phyloP scores from a whole-genome alignment of 2,113 vertebrate genomes.

The Chloropsis hardwickii region DNA sequence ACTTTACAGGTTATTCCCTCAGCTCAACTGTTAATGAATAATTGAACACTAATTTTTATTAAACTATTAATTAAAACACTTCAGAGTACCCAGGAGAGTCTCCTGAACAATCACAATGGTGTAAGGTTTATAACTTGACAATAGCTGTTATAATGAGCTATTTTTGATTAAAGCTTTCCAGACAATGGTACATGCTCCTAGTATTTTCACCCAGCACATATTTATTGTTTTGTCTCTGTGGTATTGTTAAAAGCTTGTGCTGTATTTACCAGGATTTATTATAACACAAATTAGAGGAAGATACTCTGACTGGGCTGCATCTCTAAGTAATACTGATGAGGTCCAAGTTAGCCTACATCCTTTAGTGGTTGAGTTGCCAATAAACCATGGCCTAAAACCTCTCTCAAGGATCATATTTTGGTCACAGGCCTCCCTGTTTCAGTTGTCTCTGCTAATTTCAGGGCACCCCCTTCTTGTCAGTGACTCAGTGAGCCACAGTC shows the following conservation, averaged over 20 bases:
- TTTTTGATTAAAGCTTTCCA: background rate
- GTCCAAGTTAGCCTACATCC: background rate
- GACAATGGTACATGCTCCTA: background rate
- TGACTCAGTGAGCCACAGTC: background rate
- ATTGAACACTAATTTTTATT: background rate
- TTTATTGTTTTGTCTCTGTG: background rate
- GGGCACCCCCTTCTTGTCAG: background rate
- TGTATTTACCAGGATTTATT: background rate
- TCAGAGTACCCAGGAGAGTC: background rate
- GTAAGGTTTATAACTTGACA: background rate
- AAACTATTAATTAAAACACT: slow-evolving; percentile 1
- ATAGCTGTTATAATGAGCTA: background rate
- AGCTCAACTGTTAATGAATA: background rate
- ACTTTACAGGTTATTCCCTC: background rate
- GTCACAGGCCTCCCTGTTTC: background rate
- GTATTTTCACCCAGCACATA: background rate
- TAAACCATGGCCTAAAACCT: background rate
- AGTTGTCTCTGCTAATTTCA: background rate
- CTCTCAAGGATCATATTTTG: background rate
- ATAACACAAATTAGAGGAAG: background rate
- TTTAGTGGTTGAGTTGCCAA: background rate
- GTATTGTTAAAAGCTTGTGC: background rate
- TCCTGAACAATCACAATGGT: background rate
- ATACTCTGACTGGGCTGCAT: background rate
- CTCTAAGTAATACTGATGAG: background rate